Evolutionary conservation across 1,140 invertebrate species (phyloP).

Genomic region (Hycleus cichorii): DNA sequence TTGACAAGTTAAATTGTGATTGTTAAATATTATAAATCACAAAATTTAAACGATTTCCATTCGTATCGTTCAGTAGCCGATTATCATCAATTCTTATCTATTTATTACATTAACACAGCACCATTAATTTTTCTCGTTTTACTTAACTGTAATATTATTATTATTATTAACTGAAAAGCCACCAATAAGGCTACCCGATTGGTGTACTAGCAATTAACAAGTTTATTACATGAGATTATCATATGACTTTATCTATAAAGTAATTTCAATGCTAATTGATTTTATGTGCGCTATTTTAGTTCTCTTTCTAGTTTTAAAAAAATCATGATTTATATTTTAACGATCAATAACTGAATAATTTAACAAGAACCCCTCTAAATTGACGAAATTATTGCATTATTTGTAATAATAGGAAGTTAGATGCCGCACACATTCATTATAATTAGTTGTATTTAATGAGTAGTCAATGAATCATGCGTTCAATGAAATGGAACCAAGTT

Average conservation of each 20-base stretch:
- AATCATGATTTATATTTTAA: too few species aligned
- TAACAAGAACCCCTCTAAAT: constrained; percentile 3
- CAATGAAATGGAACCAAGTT: constrained; percentile 17
- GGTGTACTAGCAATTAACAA: constrained; percentile 34
- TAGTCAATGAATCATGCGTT: constrained; percentile 13
- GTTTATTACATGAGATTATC: constrained; percentile 37
- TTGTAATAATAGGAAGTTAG: not conserved
- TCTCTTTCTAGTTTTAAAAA: constrained; percentile 2
- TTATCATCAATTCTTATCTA: constrained; percentile 22
- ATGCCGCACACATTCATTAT: not conserved
- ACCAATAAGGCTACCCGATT: constrained; percentile 30
- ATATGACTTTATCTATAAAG: constrained; percentile 31
- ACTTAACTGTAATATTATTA: constrained; percentile 23
- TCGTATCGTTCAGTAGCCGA: not conserved
- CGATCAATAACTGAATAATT: too few species aligned
- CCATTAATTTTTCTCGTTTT: constrained; percentile 5
- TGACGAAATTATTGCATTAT: constrained; percentile 4
- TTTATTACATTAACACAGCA: constrained; percentile 28
- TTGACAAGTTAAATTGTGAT: not conserved
- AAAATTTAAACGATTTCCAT: not conserved
- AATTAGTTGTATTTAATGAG: constrained; percentile 13
- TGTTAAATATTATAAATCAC: not conserved
- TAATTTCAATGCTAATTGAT: constrained; percentile 36
- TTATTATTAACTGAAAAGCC: constrained; percentile 10
- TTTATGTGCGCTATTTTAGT: constrained; percentile 23